Conservation (phyloP, 1,140 invertebrate genomes). For the Drosophila lacteicornis region DNA sequence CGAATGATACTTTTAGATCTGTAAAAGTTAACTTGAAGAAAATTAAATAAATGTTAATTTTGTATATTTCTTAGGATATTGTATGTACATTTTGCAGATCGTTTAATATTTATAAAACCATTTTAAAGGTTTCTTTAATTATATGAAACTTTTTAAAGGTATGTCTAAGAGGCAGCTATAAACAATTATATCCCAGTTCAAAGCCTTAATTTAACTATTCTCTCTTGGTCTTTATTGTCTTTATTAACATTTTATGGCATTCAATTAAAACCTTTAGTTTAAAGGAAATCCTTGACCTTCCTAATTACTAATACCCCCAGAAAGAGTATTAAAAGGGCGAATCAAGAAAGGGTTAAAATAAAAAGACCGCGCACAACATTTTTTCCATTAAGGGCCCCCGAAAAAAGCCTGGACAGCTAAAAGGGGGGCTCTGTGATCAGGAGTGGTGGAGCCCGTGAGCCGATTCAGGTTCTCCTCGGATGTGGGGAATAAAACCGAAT, state of each 20-base stretch:
- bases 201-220: too few relatives aligned
- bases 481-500: constrained; percentile 11
- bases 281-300: neutral
- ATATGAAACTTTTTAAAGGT: too few relatives aligned
- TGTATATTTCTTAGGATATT: too few relatives aligned
- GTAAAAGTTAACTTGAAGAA: too few relatives aligned
- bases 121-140: too few relatives aligned
- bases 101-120: too few relatives aligned
- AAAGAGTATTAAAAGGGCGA: constrained; percentile 18
- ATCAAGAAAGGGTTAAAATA: constrained; percentile 13
- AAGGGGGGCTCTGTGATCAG: constrained; percentile 9
- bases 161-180: too few relatives aligned
- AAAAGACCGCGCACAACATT: constrained; percentile 58
- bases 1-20: too few relatives aligned
- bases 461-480: constrained; percentile 27
- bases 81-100: too few relatives aligned
- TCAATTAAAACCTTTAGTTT: neutral
- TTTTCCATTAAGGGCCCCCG: constrained; percentile 55
- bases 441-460: constrained; percentile 1
- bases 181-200: too few relatives aligned
- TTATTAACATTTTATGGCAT: neutral
- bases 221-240: too few relatives aligned
- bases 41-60: too few relatives aligned
- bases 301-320: neutral
- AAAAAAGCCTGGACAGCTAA: constrained; percentile 26